These are phyloP conservation scores for Scaptomyza flava DNA, from an alignment of 2,888 invertebrate species.

Conservation along the genomic window DNA sequence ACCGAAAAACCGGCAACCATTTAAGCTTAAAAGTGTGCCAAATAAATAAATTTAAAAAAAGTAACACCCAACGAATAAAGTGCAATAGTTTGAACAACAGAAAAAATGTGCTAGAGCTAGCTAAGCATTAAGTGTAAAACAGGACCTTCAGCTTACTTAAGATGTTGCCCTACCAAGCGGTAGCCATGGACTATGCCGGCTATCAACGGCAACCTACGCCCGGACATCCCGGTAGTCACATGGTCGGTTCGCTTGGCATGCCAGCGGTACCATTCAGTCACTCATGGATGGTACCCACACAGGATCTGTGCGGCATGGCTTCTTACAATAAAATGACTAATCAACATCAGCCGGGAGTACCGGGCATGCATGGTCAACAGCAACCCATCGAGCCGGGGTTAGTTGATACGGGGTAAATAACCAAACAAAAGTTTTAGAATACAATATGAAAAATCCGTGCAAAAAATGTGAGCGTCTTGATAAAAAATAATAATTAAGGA, in stretches of 20 bases:
- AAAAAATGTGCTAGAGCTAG: conserved; percentile 59
- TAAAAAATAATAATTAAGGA: too few relatives aligned
- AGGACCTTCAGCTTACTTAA: conserved; percentile 1
- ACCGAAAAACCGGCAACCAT: conserved; percentile 1
- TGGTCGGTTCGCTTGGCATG: conserved; percentile 86
- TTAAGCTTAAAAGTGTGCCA: conserved; percentile 43
- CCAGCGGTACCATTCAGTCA: conserved; percentile 91
- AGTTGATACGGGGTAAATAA: conserved; percentile 72
- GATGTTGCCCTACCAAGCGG: conserved; percentile 95
- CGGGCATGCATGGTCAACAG: conserved; percentile 82
- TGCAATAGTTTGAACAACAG: conserved; percentile 27
- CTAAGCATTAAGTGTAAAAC: conserved; percentile 15
- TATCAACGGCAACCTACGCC: conserved; percentile 87
- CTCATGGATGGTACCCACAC: conserved; percentile 97
- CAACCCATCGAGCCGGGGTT: conserved; percentile 92
- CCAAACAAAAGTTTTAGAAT: conserved; percentile 1
- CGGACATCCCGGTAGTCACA: conserved; percentile 83
- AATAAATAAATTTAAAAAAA: conserved; percentile 26
- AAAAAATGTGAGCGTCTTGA: background rate
- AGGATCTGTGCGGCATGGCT: conserved; percentile 95
- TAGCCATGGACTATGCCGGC: conserved; percentile 93
- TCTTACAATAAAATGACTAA: conserved; percentile 90
- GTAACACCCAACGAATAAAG: conserved; percentile 17
- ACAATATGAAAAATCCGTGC: background rate
- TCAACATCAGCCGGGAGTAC: conserved; percentile 80